Evolutionary conservation across 2,888 invertebrate genomes (phyloP).

Genomic region (Eledona agricola): DNA sequence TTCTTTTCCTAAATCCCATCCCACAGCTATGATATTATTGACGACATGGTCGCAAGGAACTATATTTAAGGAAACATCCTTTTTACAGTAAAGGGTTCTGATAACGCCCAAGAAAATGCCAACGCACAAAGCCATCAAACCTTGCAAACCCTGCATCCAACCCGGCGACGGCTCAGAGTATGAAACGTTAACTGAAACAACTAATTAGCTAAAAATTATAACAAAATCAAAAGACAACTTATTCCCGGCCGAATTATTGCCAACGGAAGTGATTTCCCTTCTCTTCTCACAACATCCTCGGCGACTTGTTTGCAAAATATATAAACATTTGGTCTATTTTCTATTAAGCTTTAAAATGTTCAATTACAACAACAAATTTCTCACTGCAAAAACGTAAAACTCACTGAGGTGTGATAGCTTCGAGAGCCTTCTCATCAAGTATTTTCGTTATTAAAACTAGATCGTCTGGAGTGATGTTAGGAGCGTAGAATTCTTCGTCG

Average conservation of each 20-base stretch:
- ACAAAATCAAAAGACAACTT: conserved; percentile 62
- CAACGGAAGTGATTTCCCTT: conserved; percentile 76
- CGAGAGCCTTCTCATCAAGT: conserved; percentile 41
- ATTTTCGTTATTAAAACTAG: conserved; percentile 45
- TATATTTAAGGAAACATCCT: not conserved
- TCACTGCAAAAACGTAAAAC: not conserved
- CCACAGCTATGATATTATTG: not conserved
- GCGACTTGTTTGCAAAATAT: conserved; percentile 91
- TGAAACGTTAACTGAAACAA: not conserved
- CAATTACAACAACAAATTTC: not conserved
- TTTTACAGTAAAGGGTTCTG: not conserved
- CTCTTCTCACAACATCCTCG: conserved; percentile 81
- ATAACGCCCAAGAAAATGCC: not conserved
- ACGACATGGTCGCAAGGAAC: not conserved
- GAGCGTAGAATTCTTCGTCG: conserved; percentile 82
- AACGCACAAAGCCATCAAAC: not conserved
- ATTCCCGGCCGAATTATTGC: conserved; percentile 85
- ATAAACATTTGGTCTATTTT: conserved; percentile 85
- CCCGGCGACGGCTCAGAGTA: not conserved
- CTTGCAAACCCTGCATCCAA: not conserved
- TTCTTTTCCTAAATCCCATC: not conserved
- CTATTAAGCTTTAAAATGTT: conserved; percentile 66
- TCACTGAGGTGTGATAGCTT: conserved; percentile 1
- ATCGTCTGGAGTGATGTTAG: conserved; percentile 57
- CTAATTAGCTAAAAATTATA: not conserved